Conservation (phyloP, 2,113 vertebrate genomes). For the Axis porcinus region DNA sequence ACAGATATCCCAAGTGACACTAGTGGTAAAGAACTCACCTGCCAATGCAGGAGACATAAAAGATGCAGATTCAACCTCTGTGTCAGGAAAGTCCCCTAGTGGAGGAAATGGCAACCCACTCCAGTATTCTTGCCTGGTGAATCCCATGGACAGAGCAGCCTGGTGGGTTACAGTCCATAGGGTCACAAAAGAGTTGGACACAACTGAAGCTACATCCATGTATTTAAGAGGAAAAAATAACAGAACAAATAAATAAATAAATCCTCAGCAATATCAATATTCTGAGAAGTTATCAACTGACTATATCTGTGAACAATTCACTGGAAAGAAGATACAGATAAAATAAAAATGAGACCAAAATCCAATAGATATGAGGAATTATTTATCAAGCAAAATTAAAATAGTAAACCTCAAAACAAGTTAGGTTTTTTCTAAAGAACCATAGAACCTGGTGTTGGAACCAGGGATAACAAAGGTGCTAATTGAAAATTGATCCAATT, state of each 20-base stretch:
- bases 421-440: neutral
- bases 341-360: neutral
- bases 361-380: neutral
- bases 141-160: neutral
- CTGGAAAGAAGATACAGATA: neutral
- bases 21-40: neutral
- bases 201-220: neutral
- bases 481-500: neutral
- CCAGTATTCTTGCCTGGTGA: neutral
- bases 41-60: neutral
- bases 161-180: neutral
- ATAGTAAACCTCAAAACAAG: neutral
- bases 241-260: neutral
- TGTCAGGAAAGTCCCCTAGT: neutral
- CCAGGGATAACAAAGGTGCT: neutral
- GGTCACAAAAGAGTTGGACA: neutral
- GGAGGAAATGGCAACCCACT: neutral
- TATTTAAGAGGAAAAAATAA: neutral
- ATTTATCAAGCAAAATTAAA: neutral
- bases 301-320: neutral
- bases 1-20: neutral
- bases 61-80: neutral
- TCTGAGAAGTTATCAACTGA: neutral
- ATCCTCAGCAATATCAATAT: neutral
- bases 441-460: neutral